A percentile compares a stretch with the other conserved stretches of the same genome.
Evolutionary conservation across 2,113 vertebrate genomes (phyloP).

Genomic region (Heterotilapia buettikoferi): DNA sequence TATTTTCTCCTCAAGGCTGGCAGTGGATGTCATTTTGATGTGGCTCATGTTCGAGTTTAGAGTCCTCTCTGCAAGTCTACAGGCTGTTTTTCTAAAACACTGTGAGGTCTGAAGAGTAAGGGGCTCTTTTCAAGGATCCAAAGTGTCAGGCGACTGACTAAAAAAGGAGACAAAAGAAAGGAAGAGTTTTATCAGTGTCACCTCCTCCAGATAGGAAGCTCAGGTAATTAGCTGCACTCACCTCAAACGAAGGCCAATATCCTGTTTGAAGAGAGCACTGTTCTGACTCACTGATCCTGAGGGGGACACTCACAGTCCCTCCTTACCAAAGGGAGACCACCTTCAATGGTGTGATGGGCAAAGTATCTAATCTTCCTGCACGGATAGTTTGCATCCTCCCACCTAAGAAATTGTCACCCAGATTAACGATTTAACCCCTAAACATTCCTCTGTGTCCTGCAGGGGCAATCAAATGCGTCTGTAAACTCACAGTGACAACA

Average conservation of each 20-base stretch:
- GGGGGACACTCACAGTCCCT: not conserved
- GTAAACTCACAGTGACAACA: not conserved
- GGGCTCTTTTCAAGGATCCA: not conserved
- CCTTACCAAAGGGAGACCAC: conserved; percentile 20
- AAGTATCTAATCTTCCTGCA: conserved; percentile 38
- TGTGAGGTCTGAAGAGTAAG: not conserved
- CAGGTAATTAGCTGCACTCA: conserved; percentile 64
- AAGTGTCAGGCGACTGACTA: not conserved
- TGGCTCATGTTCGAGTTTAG: conserved; percentile 10
- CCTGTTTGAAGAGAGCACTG: conserved; percentile 63
- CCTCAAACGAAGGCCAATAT: conserved; percentile 61
- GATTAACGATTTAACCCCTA: conserved; percentile 27
- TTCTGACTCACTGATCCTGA: conserved; percentile 64
- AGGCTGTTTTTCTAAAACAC: not conserved
- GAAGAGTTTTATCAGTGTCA: conserved; percentile 64
- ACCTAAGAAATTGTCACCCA: conserved; percentile 14
- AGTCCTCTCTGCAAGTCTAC: conserved; percentile 25
- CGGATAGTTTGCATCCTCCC: conserved; percentile 43
- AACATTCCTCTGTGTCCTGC: not conserved
- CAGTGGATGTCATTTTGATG: conserved; percentile 34
- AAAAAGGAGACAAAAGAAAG: conserved; percentile 37
- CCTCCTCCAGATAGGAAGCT: conserved; percentile 71
- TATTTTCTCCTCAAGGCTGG: conserved; percentile 67
- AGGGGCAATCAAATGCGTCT: not conserved
- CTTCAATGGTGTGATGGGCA: conserved; percentile 23